Conservation (phyloP, 2,113 vertebrate genomes). For the Gobius niger region DNA sequence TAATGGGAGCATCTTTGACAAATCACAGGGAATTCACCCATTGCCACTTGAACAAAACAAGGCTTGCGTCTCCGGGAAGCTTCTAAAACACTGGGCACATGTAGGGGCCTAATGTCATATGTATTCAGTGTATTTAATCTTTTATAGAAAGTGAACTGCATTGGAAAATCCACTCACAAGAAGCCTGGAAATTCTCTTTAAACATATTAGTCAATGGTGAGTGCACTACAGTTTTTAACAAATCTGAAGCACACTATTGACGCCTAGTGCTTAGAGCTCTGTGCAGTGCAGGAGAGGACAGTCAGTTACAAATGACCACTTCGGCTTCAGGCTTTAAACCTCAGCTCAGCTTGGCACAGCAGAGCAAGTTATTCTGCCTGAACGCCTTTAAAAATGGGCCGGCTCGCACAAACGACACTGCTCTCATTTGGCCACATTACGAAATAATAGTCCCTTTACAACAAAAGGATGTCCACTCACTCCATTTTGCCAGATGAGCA, state of each 20-base stretch:
- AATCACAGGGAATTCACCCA: conserved; percentile 44
- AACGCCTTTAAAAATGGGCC: conserved; percentile 32
- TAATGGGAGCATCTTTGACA: conserved; percentile 43
- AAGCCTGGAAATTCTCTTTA: no score
- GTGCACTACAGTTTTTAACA: background rate
- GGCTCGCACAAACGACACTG: conserved; percentile 21
- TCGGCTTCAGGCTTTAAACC: conserved; percentile 34
- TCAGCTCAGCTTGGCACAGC: conserved; percentile 20
- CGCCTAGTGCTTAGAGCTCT: conserved; percentile 8
- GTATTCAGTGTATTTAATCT: background rate
- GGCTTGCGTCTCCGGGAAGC: conserved; percentile 25
- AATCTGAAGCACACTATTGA: background rate
- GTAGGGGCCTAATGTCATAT: background rate
- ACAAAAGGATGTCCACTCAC: background rate
- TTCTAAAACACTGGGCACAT: background rate
- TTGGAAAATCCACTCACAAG: background rate
- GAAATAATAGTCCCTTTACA: conserved; percentile 11
- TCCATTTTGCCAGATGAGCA: conserved; percentile 9
- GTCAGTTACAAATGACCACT: conserved; percentile 28
- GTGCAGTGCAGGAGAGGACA: conserved; percentile 9
- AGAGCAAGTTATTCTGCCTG: conserved; percentile 20
- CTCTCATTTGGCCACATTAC: conserved; percentile 18
- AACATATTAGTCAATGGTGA: background rate
- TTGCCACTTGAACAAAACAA: conserved; percentile 10
- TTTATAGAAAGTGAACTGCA: background rate